phyloP scores from a whole-genome alignment of 2,888 invertebrate species.

The Dugesia japonica region DNA sequence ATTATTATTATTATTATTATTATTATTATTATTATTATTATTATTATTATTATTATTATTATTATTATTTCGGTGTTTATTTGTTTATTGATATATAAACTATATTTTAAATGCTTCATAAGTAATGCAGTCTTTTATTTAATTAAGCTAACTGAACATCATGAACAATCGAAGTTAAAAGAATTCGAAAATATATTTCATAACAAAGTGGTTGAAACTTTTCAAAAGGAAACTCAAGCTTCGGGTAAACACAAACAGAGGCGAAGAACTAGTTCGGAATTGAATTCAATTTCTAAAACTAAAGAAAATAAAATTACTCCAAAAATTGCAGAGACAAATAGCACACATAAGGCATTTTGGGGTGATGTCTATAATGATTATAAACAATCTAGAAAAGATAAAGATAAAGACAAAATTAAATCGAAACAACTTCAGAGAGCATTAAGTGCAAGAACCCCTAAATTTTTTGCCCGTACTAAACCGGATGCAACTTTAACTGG shows the following conservation, averaged over 20 bases:
- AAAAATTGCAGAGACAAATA: background rate
- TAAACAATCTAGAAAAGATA: background rate
- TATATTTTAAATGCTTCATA: too few species aligned
- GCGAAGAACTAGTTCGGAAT: background rate
- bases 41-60: too few species aligned
- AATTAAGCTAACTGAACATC: too few species aligned
- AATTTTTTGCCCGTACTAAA: background rate
- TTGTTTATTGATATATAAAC: too few species aligned
- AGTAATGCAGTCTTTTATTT: too few species aligned
- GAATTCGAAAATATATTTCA: too few species aligned
- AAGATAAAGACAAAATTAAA: background rate
- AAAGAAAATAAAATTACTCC: background rate
- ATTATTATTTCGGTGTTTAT: too few species aligned
- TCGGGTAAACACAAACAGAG: background rate
- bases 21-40: too few species aligned
- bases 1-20: too few species aligned
- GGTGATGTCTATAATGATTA: constrained; percentile 12
- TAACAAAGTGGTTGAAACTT: background rate
- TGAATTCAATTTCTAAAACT: background rate
- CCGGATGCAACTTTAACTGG: background rate
- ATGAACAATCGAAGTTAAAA: too few species aligned
- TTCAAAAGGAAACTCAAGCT: background rate
- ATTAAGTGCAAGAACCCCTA: background rate
- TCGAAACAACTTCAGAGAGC: background rate
- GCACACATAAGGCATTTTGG: background rate